Conservation (phyloP, 2,797 vertebrate species). For the Neosilurus mollespiculum region DNA sequence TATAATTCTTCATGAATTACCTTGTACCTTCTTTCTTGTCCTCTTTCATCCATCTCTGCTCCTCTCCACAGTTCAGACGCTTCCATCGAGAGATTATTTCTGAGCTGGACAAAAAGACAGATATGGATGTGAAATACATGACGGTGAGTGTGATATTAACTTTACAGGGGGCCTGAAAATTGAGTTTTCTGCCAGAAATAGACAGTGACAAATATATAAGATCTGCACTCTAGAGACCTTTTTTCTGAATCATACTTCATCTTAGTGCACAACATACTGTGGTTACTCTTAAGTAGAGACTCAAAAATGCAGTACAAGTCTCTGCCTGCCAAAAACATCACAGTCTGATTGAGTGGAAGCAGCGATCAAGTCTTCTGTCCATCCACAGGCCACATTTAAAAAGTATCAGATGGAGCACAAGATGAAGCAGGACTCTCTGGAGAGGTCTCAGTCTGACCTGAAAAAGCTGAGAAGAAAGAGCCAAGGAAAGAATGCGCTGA, state of each 20-base stretch:
- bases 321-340: neutral
- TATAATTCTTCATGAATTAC: neutral
- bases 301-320: slow-evolving; percentile 2
- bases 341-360: neutral
- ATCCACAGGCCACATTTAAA: slow-evolving; percentile 87
- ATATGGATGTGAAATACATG: slow-evolving; percentile 97
- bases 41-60: slow-evolving; percentile 6
- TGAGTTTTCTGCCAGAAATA: neutral
- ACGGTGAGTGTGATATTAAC: slow-evolving; percentile 76
- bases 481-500: slow-evolving; percentile 89
- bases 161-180: neutral
- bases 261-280: neutral
- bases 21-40: neutral
- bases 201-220: neutral
- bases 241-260: slow-evolving; percentile 1
- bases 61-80: slow-evolving; percentile 82
- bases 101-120: slow-evolving; percentile 93
- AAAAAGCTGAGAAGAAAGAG: slow-evolving; percentile 96
- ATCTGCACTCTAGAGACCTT: neutral
- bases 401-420: slow-evolving; percentile 91
- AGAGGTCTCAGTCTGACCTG: slow-evolving; percentile 90
- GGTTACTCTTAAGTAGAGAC: slow-evolving; percentile 2
- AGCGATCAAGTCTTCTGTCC: slow-evolving; percentile 28
- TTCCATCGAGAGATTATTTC: slow-evolving; percentile 92
- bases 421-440: slow-evolving; percentile 89